Percentiles rank a stretch among this genome's conserved stretches.
Evolutionary conservation across 2,888 invertebrate species (phyloP).

Genomic region (Gisinianus flammeolus): DNA sequence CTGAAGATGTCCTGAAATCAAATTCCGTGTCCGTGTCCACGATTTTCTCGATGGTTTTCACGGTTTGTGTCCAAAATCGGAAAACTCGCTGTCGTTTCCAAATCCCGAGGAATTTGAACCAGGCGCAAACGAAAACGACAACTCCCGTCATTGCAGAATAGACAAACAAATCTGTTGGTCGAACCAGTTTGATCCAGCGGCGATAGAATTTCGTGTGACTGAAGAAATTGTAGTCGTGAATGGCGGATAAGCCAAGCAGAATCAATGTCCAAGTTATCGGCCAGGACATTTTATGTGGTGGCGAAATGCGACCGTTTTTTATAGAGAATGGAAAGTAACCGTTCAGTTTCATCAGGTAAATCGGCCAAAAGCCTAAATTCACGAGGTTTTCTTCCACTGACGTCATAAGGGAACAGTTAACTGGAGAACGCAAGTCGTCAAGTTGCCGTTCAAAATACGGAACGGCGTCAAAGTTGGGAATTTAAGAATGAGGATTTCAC

Average conservation of each 20-base stretch:
- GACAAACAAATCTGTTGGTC: background rate
- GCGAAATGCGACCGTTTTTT: background rate
- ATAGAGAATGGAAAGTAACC: background rate
- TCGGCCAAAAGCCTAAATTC: background rate
- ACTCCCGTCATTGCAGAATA: background rate
- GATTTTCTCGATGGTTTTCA: too few relatives aligned
- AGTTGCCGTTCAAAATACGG: too few relatives aligned
- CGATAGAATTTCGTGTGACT: background rate
- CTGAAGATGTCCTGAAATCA: too few relatives aligned
- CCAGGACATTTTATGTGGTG: background rate
- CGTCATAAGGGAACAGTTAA: too few relatives aligned
- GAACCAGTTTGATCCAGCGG: background rate
- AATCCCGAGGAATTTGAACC: too few relatives aligned
- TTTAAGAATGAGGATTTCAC: too few relatives aligned
- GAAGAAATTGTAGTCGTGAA: background rate
- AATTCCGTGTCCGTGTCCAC: too few relatives aligned
- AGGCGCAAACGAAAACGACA: too few relatives aligned
- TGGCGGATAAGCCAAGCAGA: background rate
- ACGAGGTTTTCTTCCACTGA: background rate
- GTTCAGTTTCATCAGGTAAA: background rate
- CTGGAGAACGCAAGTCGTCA: too few relatives aligned
- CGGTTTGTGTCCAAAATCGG: too few relatives aligned
- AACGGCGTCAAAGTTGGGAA: too few relatives aligned
- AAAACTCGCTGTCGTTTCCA: too few relatives aligned
- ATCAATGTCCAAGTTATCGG: background rate